These are phyloP conservation scores for Chroicocephalus ridibundus DNA, from an alignment of 2,113 vertebrate genomes.

Conservation along the genomic window DNA sequence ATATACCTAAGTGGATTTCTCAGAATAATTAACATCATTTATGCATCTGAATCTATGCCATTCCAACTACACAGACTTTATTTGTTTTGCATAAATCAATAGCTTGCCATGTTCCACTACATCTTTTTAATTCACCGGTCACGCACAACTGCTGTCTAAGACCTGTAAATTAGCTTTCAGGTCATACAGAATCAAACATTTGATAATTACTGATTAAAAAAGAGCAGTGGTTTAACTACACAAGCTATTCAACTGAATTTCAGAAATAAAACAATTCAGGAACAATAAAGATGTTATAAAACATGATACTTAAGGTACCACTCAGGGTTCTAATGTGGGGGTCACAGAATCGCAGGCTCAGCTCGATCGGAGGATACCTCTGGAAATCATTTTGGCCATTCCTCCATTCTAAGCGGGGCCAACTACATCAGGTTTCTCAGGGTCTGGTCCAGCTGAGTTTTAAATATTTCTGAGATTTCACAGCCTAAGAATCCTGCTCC, in stretches of 20 bases:
- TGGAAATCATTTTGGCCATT: background rate
- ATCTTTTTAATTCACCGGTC: background rate
- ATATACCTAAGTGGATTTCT: background rate
- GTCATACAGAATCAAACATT: background rate
- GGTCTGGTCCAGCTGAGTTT: background rate
- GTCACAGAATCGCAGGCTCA: background rate
- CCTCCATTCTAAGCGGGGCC: background rate
- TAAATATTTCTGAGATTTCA: background rate
- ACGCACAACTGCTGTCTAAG: background rate
- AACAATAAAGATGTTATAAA: background rate
- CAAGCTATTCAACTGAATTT: background rate
- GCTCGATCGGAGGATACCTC: background rate
- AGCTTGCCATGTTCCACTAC: background rate
- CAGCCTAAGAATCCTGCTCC: background rate
- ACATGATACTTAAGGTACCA: background rate
- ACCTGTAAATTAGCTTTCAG: background rate
- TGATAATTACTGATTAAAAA: background rate
- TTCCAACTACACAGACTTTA: background rate
- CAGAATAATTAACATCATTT: background rate
- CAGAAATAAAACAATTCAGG: background rate
- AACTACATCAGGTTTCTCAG: background rate
- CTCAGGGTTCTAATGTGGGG: rapidly evolving
- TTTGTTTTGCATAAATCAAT: background rate
- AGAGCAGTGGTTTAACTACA: background rate
- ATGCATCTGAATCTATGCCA: too few species aligned